Evolutionary conservation across 1,140 invertebrate species (phyloP).

Genomic region (Drosophila equinoxialis): DNA sequence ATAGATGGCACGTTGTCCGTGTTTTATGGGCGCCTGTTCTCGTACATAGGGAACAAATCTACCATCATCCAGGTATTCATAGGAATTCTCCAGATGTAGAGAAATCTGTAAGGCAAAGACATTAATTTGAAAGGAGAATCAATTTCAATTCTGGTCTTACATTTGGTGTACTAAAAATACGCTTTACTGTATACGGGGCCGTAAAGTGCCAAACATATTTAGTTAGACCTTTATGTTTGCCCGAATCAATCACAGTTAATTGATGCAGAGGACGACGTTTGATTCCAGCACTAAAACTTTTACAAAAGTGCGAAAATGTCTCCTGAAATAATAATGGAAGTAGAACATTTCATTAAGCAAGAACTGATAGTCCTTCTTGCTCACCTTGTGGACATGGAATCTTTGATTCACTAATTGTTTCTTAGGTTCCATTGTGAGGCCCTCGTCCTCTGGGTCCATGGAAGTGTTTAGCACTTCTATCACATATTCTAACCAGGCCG

Average conservation of each 20-base stretch:
- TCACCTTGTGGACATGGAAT: conserved; percentile 70
- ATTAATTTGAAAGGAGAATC: neutral
- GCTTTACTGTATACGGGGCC: conserved; percentile 50
- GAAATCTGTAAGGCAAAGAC: conserved; percentile 34
- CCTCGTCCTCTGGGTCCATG: conserved; percentile 35
- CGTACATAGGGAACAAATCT: conserved; percentile 61
- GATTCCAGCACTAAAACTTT: conserved; percentile 66
- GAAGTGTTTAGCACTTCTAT: conserved; percentile 68
- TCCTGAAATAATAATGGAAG: conserved; percentile 43
- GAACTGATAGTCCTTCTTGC: neutral
- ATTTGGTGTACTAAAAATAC: conserved; percentile 72
- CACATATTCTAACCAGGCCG: conserved; percentile 74
- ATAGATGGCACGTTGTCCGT: conserved; percentile 50
- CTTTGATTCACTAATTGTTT: conserved; percentile 41
- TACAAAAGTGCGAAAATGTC: conserved; percentile 74
- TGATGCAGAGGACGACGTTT: conserved; percentile 66
- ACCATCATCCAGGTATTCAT: conserved; percentile 50
- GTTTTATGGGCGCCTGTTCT: neutral
- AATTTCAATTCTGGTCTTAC: conserved; percentile 33
- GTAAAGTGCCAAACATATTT: conserved; percentile 75
- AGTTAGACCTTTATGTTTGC: conserved; percentile 68
- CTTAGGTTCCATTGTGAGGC: neutral
- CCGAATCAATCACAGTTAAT: conserved; percentile 50
- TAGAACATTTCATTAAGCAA: neutral
- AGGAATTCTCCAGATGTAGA: conserved; percentile 58